These are phyloP conservation scores for Apaloderma vittatum DNA, from an alignment of 2,113 vertebrate species.

Conservation along the genomic window DNA sequence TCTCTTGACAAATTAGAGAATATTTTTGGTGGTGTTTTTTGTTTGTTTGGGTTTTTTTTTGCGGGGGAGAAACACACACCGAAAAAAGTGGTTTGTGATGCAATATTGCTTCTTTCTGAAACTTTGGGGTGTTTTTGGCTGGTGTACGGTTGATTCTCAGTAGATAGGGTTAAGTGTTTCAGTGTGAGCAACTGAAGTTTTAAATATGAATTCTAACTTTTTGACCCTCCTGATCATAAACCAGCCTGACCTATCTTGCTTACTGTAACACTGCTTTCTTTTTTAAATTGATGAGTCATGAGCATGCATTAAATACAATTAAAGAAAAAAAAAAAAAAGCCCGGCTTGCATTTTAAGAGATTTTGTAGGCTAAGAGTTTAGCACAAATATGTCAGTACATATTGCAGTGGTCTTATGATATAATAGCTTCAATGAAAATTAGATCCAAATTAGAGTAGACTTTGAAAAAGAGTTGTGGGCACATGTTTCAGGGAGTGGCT, in stretches of 20 bases:
- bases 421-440: constrained; percentile 7
- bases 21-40: neutral
- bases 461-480: constrained; percentile 2
- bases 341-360: neutral
- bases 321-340: neutral
- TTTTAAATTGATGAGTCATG: constrained; percentile 28
- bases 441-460: neutral
- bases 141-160: neutral
- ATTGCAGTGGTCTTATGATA: constrained; percentile 13
- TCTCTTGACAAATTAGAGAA: neutral
- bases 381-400: neutral
- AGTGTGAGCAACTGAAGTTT: neutral
- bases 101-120: neutral
- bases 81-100: neutral
- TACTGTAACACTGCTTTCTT: neutral
- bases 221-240: constrained; percentile 35
- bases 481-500: constrained; percentile 38
- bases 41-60: neutral
- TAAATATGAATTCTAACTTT: constrained; percentile 27
- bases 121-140: neutral
- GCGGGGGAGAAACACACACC: neutral
- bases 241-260: constrained; percentile 6
- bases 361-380: constrained; percentile 4
- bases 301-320: neutral
- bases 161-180: constrained; percentile 35